phyloP scores from a whole-genome alignment of 2,797 vertebrate species.

The Argyrosomus regius region DNA sequence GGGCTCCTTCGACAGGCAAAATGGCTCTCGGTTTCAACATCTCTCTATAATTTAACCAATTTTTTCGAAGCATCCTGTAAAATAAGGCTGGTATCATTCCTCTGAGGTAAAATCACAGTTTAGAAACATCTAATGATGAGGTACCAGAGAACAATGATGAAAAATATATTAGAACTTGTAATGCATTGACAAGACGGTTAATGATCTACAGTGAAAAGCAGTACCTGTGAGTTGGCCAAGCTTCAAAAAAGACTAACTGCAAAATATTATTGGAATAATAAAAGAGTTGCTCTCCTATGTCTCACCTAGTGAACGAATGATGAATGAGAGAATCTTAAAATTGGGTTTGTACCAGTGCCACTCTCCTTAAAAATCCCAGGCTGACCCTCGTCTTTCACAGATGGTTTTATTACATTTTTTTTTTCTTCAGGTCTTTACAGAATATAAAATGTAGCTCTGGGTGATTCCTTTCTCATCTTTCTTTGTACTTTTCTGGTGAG shows the following conservation, averaged over 20 bases:
- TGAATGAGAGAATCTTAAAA: neutral
- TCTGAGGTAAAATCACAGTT: constrained; percentile 14
- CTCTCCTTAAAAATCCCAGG: neutral
- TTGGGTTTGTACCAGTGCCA: neutral
- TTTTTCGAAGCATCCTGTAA: constrained; percentile 20
- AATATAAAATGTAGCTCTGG: neutral
- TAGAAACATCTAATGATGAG: constrained; percentile 27
- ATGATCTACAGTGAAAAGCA: constrained; percentile 35
- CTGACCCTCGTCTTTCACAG: neutral
- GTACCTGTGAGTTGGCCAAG: neutral
- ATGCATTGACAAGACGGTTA: constrained; percentile 42
- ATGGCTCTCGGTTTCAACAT: neutral
- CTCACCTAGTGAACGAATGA: neutral
- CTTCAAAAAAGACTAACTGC: constrained; percentile 5
- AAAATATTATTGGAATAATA: constrained; percentile 11
- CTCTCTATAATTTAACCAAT: constrained; percentile 26
- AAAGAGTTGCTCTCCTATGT: neutral
- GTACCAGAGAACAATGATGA: constrained; percentile 34
- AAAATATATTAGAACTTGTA: constrained; percentile 16
- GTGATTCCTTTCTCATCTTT: neutral
- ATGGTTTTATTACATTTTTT: neutral
- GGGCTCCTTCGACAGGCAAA: constrained; percentile 39
- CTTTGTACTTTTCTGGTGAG: neutral
- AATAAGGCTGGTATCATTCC: constrained; percentile 16
- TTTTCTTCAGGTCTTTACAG: neutral